A percentile compares a stretch with the other conserved stretches of the same genome.
Evolutionary conservation across 2,888 invertebrate species (phyloP).

Genomic region (Luperina testacea): DNA sequence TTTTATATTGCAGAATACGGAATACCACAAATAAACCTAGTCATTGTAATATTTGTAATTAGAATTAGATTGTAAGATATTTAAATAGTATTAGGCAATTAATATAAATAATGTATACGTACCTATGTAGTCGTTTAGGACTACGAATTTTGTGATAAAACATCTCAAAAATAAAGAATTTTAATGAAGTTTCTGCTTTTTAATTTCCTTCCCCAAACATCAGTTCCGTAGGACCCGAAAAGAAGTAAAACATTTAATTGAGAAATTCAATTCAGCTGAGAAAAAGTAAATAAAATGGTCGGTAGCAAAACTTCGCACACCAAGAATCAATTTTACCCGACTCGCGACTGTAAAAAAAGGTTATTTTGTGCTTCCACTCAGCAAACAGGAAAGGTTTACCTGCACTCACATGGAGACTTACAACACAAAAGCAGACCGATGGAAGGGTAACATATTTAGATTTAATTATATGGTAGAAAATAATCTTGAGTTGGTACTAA

Average conservation of each 20-base stretch:
- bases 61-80: conserved; percentile 43
- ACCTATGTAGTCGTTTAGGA: conserved; percentile 70
- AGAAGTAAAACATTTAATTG: too few species aligned
- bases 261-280: too few species aligned
- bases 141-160: conserved; percentile 75
- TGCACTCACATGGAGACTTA: neutral
- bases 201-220: neutral
- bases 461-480: neutral
- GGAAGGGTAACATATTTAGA: neutral
- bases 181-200: conserved; percentile 40
- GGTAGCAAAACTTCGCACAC: neutral
- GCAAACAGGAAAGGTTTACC: neutral
- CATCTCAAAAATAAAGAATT: conserved; percentile 68
- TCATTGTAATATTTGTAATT: conserved; percentile 36
- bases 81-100: conserved; percentile 46
- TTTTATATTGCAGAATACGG: conserved; percentile 1
- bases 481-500: neutral
- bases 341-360: neutral
- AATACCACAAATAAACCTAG: conserved; percentile 6
- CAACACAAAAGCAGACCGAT: neutral
- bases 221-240: neutral
- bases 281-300: neutral
- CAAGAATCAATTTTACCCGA: too few species aligned
- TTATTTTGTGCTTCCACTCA: neutral
- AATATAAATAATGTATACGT: conserved; percentile 66